These are phyloP conservation scores for Eubasilissa regina DNA, from an alignment of 1,140 invertebrate genomes.

Conservation along the genomic window DNA sequence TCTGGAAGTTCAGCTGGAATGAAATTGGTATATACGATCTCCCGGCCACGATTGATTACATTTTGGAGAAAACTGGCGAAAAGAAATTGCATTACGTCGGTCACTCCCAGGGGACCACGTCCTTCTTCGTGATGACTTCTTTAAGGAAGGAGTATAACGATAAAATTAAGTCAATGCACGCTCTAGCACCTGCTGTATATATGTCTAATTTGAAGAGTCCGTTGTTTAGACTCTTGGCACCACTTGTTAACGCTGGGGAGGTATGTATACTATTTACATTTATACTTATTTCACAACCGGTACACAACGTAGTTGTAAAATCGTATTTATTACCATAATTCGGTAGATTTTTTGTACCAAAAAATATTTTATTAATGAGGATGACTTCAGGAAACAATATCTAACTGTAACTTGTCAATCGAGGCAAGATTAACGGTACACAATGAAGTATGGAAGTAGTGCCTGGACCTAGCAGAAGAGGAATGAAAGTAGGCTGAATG, in stretches of 20 bases:
- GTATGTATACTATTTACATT: background rate
- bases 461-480: too few species aligned
- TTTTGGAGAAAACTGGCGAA: conserved; percentile 68
- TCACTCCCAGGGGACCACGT: conserved; percentile 75
- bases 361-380: too few species aligned
- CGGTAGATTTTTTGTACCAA: too few species aligned
- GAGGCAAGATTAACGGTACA: too few species aligned
- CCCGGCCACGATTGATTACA: conserved; percentile 76
- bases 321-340: too few species aligned
- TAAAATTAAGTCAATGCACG: conserved; percentile 73
- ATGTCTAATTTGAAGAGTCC: conserved; percentile 63
- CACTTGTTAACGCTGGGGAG: background rate
- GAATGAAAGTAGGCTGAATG: too few species aligned
- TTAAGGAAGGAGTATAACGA: conserved; percentile 75
- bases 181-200: conserved; percentile 76
- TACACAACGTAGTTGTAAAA: too few species aligned
- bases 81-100: conserved; percentile 73
- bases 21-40: conserved; percentile 78
- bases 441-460: too few species aligned
- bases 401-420: too few species aligned
- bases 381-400: too few species aligned
- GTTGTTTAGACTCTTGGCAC: conserved; percentile 63
- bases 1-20: conserved; percentile 79
- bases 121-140: conserved; percentile 75
- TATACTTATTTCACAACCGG: too few species aligned